phyloP scores from a whole-genome alignment of 2,113 vertebrate species.

The Mobula birostris region DNA sequence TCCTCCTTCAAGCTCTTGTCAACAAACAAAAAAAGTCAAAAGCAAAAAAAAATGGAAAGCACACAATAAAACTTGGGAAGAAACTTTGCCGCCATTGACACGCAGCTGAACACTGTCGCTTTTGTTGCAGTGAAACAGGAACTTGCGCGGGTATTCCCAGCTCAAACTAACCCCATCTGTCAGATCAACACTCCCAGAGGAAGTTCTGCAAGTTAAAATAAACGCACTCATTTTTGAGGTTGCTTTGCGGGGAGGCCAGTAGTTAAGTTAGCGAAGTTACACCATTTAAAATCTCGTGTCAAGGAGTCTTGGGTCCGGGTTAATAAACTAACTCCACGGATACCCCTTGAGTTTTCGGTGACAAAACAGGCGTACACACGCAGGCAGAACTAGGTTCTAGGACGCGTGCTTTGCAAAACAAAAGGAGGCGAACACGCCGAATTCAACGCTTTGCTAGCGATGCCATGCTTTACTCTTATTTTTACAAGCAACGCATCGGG shows the following conservation, averaged over 20 bases:
- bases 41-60: neutral
- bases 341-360: neutral
- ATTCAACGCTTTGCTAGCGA: neutral
- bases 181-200: conserved; percentile 11
- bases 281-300: neutral
- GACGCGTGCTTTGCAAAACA: neutral
- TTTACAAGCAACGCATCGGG: neutral
- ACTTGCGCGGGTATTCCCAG: conserved; percentile 21
- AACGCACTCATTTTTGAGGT: neutral
- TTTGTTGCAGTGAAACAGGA: conserved; percentile 29
- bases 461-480: conserved; percentile 41
- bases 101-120: conserved; percentile 23
- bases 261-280: neutral
- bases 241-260: neutral
- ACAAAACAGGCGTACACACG: neutral
- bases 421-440: neutral
- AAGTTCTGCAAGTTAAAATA: conserved; percentile 13
- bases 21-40: neutral
- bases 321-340: neutral
- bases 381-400: neutral
- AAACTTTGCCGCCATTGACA: conserved; percentile 27
- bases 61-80: neutral
- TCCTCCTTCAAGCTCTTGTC: neutral
- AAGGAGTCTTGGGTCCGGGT: neutral
- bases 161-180: conserved; percentile 24